Base-by-base conservation (phyloP, 2,797 vertebrate genomes). In the Chiropotes sagulatus region DNA sequence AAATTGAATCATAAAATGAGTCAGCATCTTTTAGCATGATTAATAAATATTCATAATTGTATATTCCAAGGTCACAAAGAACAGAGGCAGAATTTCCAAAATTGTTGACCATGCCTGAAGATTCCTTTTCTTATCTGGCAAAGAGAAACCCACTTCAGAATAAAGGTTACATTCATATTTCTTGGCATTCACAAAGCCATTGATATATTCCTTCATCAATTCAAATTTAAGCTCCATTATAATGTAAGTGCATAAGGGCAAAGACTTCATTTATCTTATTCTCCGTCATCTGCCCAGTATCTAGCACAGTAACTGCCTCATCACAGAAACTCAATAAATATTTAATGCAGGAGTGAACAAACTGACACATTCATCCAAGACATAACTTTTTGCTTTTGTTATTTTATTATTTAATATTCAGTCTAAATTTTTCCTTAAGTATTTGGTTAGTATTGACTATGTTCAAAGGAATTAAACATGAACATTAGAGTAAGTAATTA, bases 221-320 rank as follows among this genome's bases (percentile, higher is more conserved):
- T 97, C n/a, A 80, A 67, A 93, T 87, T n/a, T 95, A 96, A 95
- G 46, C 57, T 89, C 61, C 57, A 46, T 94, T 93, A 58, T 39
- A 54, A 30, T 67, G 3, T 91, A 93, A 91, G 28, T 93, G 28
- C 41, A 1, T 75, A 48, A 91, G 57, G n/a, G 28, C 39, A 75
- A 73, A 93, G n/a, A 22, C 10, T 81, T 86, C 90, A 78, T 96
- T 96, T 96, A 48, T 67, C 79, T 94, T 89, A 4, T 50, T 91
- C 82, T 93, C 20, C 0, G 44, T 50, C 30, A 48, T 58, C 19
- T 75, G 41, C 41, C 61, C 44, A 39, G 3, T 36, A 72, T 92
- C 88, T 93, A 89, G 5, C 46, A 46, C 30, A 48, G 33, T 28
- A 10, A n/a, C 30, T 82, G 6, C 46, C 19, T 96, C 36, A 7